phyloP scores from a whole-genome alignment of 2,113 vertebrate species.

The Oryzias javanicus region DNA sequence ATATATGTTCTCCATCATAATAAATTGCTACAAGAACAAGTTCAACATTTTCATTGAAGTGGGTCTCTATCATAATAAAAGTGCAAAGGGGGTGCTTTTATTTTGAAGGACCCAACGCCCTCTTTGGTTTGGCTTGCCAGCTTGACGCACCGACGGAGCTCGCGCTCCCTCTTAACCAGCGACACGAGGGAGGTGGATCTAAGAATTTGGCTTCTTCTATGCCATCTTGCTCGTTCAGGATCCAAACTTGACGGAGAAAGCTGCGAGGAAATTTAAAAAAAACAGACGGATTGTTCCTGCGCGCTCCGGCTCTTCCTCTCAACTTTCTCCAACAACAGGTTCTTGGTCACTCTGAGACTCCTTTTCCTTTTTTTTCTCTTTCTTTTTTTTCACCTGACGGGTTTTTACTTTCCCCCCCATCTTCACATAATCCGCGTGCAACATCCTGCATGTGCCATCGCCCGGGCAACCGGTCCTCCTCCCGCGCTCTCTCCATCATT shows the following conservation, averaged over 20 bases:
- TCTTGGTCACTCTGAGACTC: too few relatives aligned
- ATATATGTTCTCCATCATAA: too few relatives aligned
- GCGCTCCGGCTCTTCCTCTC: not conserved
- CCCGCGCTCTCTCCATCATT: conserved; percentile 12
- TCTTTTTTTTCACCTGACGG: not conserved
- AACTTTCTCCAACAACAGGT: conserved; percentile 21
- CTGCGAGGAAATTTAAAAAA: not conserved
- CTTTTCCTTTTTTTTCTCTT: not conserved
- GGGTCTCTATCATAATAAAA: too few relatives aligned
- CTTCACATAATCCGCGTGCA: not conserved
- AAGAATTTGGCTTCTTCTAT: conserved; percentile 26
- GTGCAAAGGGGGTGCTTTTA: conserved; percentile 1
- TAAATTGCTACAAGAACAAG: too few relatives aligned
- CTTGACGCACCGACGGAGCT: conserved; percentile 1
- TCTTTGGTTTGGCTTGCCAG: not conserved
- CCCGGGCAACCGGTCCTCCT: conserved; percentile 62
- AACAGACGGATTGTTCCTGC: not conserved
- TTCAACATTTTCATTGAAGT: too few relatives aligned
- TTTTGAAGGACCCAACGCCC: conserved; percentile 19
- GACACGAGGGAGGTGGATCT: conserved; percentile 30
- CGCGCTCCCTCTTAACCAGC: conserved; percentile 2
- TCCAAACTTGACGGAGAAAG: conserved; percentile 18
- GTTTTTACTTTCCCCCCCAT: too few relatives aligned
- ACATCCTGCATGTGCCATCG: conserved; percentile 51
- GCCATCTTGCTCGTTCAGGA: conserved; percentile 4